Base-by-base conservation (phyloP, 2,888 invertebrate genomes). In the Volucella zonaria region DNA sequence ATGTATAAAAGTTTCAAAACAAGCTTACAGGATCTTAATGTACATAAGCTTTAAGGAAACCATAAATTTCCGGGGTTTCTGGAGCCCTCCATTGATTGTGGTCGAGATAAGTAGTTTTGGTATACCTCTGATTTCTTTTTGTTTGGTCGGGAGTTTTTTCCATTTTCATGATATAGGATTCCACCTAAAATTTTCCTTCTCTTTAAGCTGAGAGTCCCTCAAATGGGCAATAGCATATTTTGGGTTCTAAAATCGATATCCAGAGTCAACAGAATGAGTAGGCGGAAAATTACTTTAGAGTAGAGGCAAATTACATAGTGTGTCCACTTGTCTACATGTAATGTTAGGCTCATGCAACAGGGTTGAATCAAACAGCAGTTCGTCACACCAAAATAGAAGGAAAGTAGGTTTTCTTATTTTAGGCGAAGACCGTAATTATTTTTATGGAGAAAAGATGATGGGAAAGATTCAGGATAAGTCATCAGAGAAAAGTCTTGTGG, bases 21-120 rank as follows among this genome's bases (percentile, higher is more conserved):
- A 61, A 56, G 38, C 64, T 54, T 38, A 23, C 43, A 47, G 70
- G 40, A 71, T 56, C 54, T 59, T 40, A 59, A 67, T 62, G 67
- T 59, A 54, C 9, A 18, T 15, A 56, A 61, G 45, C 54, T 78
- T 62, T 42, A 52, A 74, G 74, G 58, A 78, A 78, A 62, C 70
- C 75, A 58, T 75, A 81, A 68, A 64, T 75, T 64, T 31, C 38
- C 40, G 40, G 31, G 51, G 73, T 31, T 45, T 43, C 67, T 42
- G 2, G 62, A 58, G 52, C 47, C 40, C 74, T 61, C 14, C 59
- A 45, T 47, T 18, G 52, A 42, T 64, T 66, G 68, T 58, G 45
- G 68, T 74, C 14, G 52, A 23, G 40, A 58, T 75, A 75, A 75
- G 58, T 45, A 47, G 43, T 47, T 67, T 79, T 56, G 62, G 23